phyloP scores from a whole-genome alignment of 2,113 vertebrate genomes.

The Zosterops hypoxanthus region DNA sequence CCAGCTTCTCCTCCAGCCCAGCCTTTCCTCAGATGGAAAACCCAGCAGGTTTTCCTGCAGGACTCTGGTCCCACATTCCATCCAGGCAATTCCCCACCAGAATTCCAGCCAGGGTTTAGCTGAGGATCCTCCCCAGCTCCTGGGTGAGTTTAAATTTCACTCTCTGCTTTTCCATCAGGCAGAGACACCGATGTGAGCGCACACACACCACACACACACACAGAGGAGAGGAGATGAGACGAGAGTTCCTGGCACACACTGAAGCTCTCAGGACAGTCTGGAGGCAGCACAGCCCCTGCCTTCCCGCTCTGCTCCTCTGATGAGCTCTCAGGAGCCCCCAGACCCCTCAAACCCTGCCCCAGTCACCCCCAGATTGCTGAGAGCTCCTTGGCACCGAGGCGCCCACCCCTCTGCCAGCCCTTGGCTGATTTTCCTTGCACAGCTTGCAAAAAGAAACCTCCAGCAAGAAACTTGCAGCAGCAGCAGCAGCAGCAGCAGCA shows the following conservation, averaged over 20 bases:
- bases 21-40: background rate
- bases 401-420: background rate
- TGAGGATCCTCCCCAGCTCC: background rate
- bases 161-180: background rate
- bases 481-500: background rate
- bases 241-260: background rate
- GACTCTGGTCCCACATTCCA: background rate
- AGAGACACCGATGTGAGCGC: rapidly evolving
- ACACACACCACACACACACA: too few species aligned
- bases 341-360: background rate
- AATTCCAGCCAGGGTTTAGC: background rate
- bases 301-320: background rate
- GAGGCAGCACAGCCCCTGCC: background rate
- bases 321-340: background rate
- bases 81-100: background rate
- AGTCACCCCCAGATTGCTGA: background rate
- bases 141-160: background rate
- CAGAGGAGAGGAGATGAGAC: background rate
- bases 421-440: background rate
- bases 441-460: constrained; percentile 33
- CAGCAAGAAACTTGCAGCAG: constrained; percentile 10
- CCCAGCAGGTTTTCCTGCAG: background rate
- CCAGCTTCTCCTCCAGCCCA: background rate
- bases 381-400: background rate
- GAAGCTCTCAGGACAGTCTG: background rate